These are phyloP conservation scores for Oncorhynchus masou DNA, from an alignment of 2,113 vertebrate species.

Conservation along the genomic window DNA sequence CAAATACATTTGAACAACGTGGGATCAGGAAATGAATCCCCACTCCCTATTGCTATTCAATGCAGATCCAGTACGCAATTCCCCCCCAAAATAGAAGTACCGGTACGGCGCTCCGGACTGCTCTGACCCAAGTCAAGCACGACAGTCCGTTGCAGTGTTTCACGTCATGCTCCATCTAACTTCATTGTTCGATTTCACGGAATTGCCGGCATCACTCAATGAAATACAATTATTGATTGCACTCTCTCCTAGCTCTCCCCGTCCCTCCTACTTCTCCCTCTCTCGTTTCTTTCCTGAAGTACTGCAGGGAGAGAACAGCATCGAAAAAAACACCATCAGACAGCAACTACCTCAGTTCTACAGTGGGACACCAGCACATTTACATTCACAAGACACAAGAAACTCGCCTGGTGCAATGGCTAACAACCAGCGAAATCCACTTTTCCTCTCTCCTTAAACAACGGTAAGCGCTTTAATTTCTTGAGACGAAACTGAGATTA, in stretches of 20 bases:
- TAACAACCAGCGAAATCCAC: conserved; percentile 33
- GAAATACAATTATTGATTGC: conserved; percentile 76
- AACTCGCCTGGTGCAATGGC: conserved; percentile 58
- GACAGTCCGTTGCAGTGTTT: conserved; percentile 25
- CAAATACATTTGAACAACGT: too few relatives aligned
- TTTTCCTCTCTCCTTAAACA: conserved; percentile 50
- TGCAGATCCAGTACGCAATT: too few relatives aligned
- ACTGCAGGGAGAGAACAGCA: conserved; percentile 77
- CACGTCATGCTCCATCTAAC: conserved; percentile 50
- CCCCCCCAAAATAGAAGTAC: too few relatives aligned
- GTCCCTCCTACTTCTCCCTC: conserved; percentile 3
- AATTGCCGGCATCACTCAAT: conserved; percentile 74
- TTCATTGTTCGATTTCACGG: conserved; percentile 66
- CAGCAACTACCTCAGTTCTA: conserved; percentile 55
- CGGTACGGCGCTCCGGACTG: too few relatives aligned
- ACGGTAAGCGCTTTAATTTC: conserved; percentile 64
- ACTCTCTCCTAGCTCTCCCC: conserved; percentile 25
- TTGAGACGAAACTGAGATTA: conserved; percentile 8
- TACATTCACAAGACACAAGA: conserved; percentile 10
- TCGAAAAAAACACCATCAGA: conserved; percentile 48
- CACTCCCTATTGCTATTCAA: too few relatives aligned
- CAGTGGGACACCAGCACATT: conserved; percentile 39
- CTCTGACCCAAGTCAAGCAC: too few relatives aligned
- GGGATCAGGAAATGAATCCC: too few relatives aligned
- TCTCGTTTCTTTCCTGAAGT: conserved; percentile 58